A percentile compares a stretch with the other conserved stretches of the same genome.
Evolutionary conservation across 2,797 vertebrate genomes (phyloP).

Genomic region (Anguilla anguilla): DNA sequence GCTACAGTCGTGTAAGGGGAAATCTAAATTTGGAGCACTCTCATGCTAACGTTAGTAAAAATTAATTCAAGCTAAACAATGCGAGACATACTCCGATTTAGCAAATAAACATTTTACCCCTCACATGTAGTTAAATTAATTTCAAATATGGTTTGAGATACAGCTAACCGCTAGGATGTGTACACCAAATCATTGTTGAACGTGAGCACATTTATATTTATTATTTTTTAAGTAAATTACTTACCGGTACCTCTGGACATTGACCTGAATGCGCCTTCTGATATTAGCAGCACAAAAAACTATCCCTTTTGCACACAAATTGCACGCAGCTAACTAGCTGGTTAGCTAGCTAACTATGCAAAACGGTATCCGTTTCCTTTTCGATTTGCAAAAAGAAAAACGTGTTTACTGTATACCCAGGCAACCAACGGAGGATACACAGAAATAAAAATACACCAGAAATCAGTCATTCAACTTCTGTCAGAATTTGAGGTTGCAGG

Average conservation of each 20-base stretch:
- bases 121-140: background rate
- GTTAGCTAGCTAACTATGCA: slow-evolving; percentile 7
- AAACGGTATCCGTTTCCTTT: slow-evolving; percentile 33
- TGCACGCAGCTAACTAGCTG: slow-evolving; percentile 22
- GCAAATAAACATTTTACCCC: background rate
- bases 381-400: slow-evolving; percentile 19
- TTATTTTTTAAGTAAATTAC: background rate
- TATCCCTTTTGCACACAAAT: slow-evolving; percentile 7
- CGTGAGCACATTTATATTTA: background rate
- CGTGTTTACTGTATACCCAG: slow-evolving; percentile 8
- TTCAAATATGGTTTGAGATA: slow-evolving; percentile 1
- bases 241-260: slow-evolving; percentile 37
- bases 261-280: slow-evolving; percentile 25
- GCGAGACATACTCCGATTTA: slow-evolving; percentile 13
- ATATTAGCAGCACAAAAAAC: slow-evolving; percentile 13
- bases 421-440: slow-evolving; percentile 1
- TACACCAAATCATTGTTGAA: background rate
- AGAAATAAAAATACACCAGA: background rate
- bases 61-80: background rate
- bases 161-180: background rate
- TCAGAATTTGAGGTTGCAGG: slow-evolving; percentile 12
- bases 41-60: slow-evolving; percentile 2
- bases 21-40: slow-evolving; percentile 22
- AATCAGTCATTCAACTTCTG: slow-evolving; percentile 20
- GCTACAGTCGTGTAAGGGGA: slow-evolving; percentile 16